Evolutionary conservation across 1,140 invertebrate species (phyloP).

Genomic region (Drosophila persimilis): DNA sequence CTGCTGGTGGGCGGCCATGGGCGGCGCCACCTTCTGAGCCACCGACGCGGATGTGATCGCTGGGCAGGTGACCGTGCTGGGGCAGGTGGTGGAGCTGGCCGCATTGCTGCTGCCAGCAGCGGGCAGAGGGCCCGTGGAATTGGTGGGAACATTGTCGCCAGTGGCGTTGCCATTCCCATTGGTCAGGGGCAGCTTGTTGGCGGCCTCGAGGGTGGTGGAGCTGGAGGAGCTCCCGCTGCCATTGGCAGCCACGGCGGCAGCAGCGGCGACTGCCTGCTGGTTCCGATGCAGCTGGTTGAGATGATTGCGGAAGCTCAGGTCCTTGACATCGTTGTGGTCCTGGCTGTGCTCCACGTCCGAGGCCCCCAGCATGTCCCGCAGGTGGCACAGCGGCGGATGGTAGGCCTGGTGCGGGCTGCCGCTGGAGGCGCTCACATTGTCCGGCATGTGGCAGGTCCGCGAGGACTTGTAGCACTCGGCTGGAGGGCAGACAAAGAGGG

Average conservation of each 20-base stretch:
- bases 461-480: constrained; percentile 84
- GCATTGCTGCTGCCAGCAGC: constrained; percentile 42
- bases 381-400: constrained; percentile 82
- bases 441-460: constrained; percentile 83
- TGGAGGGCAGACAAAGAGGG: constrained; percentile 57
- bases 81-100: constrained; percentile 60
- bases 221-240: constrained; percentile 26
- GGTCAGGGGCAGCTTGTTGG: constrained; percentile 18
- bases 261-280: constrained; percentile 54
- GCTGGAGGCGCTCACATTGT: constrained; percentile 83
- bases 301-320: constrained; percentile 81
- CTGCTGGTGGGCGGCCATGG: constrained; percentile 56
- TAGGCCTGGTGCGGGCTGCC: constrained; percentile 78
- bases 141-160: constrained; percentile 58
- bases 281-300: constrained; percentile 74
- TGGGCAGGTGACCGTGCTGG: constrained; percentile 21
- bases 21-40: not conserved
- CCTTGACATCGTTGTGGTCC: constrained; percentile 88
- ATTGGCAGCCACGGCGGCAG: constrained; percentile 48
- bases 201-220: constrained; percentile 30
- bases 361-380: constrained; percentile 78
- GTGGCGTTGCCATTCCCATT: constrained; percentile 10
- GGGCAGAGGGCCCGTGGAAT: constrained; percentile 46
- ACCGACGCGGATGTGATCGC: constrained; percentile 42
- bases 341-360: constrained; percentile 84